These are phyloP conservation scores for Melanotaenia parkinsoni DNA, from an alignment of 2,797 vertebrate genomes.

Conservation along the genomic window DNA sequence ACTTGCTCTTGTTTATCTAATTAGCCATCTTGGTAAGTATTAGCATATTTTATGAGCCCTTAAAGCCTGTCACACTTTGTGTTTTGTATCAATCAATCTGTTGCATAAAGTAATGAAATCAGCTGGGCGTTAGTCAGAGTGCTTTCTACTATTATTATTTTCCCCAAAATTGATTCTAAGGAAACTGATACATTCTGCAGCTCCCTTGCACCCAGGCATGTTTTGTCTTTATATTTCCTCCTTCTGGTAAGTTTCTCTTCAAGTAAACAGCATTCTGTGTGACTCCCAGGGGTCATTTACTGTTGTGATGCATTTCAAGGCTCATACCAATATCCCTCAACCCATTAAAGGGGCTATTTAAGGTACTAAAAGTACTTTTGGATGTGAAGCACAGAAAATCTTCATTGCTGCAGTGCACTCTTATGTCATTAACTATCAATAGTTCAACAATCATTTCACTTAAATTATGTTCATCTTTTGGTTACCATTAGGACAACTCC, in stretches of 20 bases:
- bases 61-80: constrained; percentile 34
- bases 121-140: constrained; percentile 40
- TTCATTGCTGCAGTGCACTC: constrained; percentile 50
- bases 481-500: not conserved
- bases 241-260: constrained; percentile 37
- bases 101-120: constrained; percentile 41
- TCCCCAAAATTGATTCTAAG: constrained; percentile 63
- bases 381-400: constrained; percentile 57
- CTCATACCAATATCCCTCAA: constrained; percentile 52
- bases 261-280: constrained; percentile 59
- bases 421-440: constrained; percentile 57
- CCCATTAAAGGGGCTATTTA: constrained; percentile 76
- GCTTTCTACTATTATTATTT: constrained; percentile 51
- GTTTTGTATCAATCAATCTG: constrained; percentile 39
- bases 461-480: constrained; percentile 5
- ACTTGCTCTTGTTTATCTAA: constrained; percentile 40
- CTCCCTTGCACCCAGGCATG: constrained; percentile 28
- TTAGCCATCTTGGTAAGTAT: constrained; percentile 43
- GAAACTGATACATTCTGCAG: constrained; percentile 66
- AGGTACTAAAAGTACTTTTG: constrained; percentile 57
- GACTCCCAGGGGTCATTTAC: constrained; percentile 63
- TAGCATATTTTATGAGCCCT: constrained; percentile 29
- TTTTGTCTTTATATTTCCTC: constrained; percentile 48
- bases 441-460: constrained; percentile 30
- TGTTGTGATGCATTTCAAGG: constrained; percentile 70